Evolutionary conservation across 2,888 invertebrate species (phyloP), one percentile per base, ranked within the genome.

Genomic region (Ctenicera cuprea): DNA sequence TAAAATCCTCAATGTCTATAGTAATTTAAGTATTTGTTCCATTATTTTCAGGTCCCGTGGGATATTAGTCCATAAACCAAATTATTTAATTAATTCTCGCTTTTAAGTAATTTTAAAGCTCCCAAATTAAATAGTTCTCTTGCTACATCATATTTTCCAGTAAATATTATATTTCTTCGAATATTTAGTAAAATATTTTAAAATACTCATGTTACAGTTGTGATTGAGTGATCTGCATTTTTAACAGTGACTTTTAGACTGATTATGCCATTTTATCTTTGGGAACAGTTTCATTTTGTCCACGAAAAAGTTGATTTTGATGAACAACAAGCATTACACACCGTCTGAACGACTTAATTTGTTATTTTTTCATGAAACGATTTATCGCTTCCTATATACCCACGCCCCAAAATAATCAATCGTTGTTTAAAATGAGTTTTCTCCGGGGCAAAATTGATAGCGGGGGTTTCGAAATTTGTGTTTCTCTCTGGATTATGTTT

Each of bases 281-380:
- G 1, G 22, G 38, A 41, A 43, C 59, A 30, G 38, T 59, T 62
- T 43, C 22, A 18, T 62, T 62, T 62, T 12, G 22, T 22, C 12
- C 62, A 20, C 26, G 41, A 38, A 62, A 59, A 18, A 38, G 20
- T 59, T 59, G 38, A 59, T 59, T 37, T 22, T 62, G 16, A 18
- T 26, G n/a, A 62, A 43, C 16, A 62, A n/a, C n/a, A n/a, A n/a
- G 20, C 41, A 41, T 62, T 43, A 18, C 20, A 38, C 62, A 62
- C 9, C 62, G n/a, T 43, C 22, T 5, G 43, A 62, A 62, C 43
- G 41, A 62, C 62, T 62, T 62, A 62, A 62, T 62, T 62, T 62
- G 38, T 18, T 62, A 62, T 62, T 62, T 62, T 38, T 22, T 33
- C 20, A 14, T 30, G 41, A 20, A 59, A 38, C 38, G 59, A 59